Evolutionary conservation across 2,113 vertebrate species (phyloP), one percentile per base, ranked within the genome.

Genomic region (Channa maculata): DNA sequence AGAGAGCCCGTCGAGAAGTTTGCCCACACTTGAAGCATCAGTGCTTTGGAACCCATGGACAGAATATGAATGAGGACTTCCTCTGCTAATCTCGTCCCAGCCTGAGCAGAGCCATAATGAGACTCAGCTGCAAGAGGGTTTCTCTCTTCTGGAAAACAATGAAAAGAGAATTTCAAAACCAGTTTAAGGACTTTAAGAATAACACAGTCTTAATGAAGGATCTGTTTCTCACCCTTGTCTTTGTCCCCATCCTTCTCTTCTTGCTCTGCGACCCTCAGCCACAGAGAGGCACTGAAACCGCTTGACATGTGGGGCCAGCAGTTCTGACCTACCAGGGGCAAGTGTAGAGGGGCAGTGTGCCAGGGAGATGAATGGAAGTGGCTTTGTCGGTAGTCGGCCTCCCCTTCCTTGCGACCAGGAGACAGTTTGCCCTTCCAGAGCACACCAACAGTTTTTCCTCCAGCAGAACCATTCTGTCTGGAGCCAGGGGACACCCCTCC

Each of bases 11-110:
- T 95, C 49, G 88, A 94, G 81, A 97, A 84, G 86, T 97, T 94
- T 36, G 96, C 95, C 98, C 98, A 99, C 83, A 98, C 93, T 94
- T 99, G 98, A 67, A 99, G 95, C 96, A 98, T 99, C 90, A 99
- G 36, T 0, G 95, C 95, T 90, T 97, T 98, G 75, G 98, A 99
- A 73, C 98, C 98, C 94, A 99, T 71, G 15, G 98, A 98, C 76
- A 99, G 89, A 66, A 99, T 80, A 80, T 99, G 98, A 83, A 97
- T 67, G 33, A 95, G 96, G 60, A 94, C 92, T 59, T 96, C 95
- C 80, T 97, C 96, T 57, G 92, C 34, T 70, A 94, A 91, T 57
- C 88, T 94, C 14, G 95, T 94, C 65, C 91, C 91, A 38, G 74
- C 57, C 36, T 85, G 84, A 66, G 86, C 54, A 46, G 93, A 83